Evolutionary conservation across 2,113 vertebrate species (phyloP).

Genomic region (Oryctolagus cuniculus): DNA sequence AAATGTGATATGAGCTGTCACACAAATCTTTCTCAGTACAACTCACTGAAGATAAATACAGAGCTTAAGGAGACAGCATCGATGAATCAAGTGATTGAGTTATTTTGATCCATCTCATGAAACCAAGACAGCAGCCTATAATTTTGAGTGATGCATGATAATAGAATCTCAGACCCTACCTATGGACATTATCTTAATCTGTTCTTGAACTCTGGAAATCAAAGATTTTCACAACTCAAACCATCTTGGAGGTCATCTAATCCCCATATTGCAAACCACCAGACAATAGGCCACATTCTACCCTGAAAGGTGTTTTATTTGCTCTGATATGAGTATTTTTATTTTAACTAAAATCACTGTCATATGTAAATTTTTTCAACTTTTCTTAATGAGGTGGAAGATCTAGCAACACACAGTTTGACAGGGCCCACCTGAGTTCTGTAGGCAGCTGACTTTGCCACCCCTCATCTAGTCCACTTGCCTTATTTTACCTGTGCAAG

Average conservation of each 20-base stretch:
- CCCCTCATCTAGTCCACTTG: background rate
- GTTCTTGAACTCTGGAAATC: conserved; percentile 25
- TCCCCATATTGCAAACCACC: background rate
- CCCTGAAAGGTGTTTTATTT: background rate
- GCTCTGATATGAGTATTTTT: background rate
- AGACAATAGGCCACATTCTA: background rate
- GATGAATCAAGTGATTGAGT: conserved; percentile 35
- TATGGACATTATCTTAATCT: background rate
- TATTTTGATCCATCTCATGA: conserved; percentile 52
- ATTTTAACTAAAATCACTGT: background rate
- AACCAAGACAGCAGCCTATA: conserved; percentile 22
- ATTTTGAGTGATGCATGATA: conserved; percentile 9
- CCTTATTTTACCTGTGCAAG: background rate
- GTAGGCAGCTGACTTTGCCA: fast-evolving
- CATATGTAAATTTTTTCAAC: background rate
- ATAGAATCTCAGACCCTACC: conserved; percentile 1
- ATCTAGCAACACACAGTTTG: background rate
- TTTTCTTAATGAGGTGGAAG: background rate
- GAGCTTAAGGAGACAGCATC: conserved; percentile 54
- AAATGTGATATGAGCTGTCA: conserved; percentile 70
- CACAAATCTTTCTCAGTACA: conserved; percentile 71
- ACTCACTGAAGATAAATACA: conserved; percentile 66
- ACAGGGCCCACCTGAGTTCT: background rate
- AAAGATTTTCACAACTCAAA: conserved; percentile 5
- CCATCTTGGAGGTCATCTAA: background rate